Conservation (phyloP, 2,113 vertebrate species). For the Naja naja region DNA sequence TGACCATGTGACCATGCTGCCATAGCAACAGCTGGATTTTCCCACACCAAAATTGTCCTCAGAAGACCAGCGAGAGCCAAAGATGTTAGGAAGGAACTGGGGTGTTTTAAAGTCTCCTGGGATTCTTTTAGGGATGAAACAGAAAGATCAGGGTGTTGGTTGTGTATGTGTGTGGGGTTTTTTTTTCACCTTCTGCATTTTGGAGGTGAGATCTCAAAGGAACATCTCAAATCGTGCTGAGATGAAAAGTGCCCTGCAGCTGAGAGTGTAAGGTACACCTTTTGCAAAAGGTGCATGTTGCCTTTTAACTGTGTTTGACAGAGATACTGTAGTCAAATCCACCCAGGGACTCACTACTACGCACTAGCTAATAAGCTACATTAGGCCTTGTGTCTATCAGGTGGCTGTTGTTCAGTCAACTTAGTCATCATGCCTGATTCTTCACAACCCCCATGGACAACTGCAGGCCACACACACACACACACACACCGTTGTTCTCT, state of each 20-base stretch:
- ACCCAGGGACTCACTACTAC: background rate
- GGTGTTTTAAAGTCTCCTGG: background rate
- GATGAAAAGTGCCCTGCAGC: background rate
- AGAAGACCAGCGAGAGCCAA: constrained; percentile 2
- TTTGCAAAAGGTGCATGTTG: background rate
- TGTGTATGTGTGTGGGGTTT: background rate
- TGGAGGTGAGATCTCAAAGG: background rate
- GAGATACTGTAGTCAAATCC: background rate
- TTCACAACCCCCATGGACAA: background rate
- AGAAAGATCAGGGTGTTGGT: background rate
- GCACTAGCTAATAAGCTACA: no score
- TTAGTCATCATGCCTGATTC: background rate
- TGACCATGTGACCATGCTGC: constrained; percentile 50
- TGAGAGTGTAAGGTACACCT: background rate
- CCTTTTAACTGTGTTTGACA: background rate
- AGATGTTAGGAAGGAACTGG: background rate
- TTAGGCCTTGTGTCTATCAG: background rate
- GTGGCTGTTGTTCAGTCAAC: no score
- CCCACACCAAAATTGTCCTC: constrained; percentile 29
- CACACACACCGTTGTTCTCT: no score
- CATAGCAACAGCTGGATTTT: constrained; percentile 64
- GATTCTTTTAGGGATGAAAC: background rate
- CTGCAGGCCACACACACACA: no score
- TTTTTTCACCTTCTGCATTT: background rate
- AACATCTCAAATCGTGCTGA: background rate